Evolutionary conservation across 1,140 invertebrate genomes (phyloP).

Genomic region (Magallana gigas): DNA sequence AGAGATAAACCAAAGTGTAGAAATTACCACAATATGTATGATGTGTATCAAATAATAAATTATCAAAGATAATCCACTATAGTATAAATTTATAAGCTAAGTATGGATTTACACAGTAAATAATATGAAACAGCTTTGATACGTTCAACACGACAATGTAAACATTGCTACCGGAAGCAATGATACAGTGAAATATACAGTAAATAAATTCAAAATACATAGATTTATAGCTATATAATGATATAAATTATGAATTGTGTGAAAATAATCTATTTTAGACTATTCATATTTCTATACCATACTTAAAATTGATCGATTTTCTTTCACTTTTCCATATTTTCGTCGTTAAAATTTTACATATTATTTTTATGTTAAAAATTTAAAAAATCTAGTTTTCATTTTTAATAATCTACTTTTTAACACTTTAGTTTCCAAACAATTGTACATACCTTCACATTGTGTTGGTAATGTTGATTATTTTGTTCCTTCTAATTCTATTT

Average conservation of each 20-base stretch:
- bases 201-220: neutral
- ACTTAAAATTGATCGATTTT: neutral
- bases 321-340: neutral
- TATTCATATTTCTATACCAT: neutral
- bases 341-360: neutral
- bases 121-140: neutral
- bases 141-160: conserved; percentile 19
- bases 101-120: neutral
- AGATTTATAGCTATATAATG: neutral
- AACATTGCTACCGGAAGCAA: conserved; percentile 22
- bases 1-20: neutral
- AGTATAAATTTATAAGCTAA: neutral
- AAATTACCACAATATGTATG: too few relatives aligned
- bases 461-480: conserved; percentile 54
- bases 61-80: too few relatives aligned
- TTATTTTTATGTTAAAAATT: neutral
- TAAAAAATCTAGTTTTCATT: neutral
- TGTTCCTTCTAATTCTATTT: conserved; percentile 4
- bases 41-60: too few relatives aligned
- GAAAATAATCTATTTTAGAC: neutral
- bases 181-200: neutral
- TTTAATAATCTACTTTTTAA: neutral
- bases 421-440: neutral
- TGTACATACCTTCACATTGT: conserved; percentile 62
- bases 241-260: neutral